Conservation (phyloP, 35 echinoderm and acorn worm genomes). For the Amphiura filiformis region DNA sequence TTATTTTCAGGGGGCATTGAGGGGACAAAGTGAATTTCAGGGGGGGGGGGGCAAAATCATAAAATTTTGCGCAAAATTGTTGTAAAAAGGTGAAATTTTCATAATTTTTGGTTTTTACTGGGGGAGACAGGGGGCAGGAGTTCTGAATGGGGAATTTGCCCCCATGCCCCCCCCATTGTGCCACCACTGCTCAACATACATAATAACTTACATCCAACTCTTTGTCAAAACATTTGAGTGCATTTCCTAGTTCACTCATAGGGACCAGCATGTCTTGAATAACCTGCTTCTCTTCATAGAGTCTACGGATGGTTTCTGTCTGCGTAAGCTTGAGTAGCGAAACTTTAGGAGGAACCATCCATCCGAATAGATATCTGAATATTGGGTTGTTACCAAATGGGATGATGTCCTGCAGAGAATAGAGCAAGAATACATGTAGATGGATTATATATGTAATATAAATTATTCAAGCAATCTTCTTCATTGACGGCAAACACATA, state of each 20-base stretch:
- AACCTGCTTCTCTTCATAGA: constrained; percentile 85
- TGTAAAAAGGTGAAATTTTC: no score
- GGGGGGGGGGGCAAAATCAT: no score
- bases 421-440: neutral
- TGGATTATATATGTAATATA: neutral
- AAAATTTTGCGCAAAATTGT: no score
- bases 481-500: no score
- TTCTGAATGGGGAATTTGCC: no score
- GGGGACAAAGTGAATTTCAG: no score
- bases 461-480: no score
- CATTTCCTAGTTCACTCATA: constrained; percentile 33
- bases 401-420: constrained; percentile 74
- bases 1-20: no score
- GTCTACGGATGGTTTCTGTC: constrained; percentile 56
- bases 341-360: constrained; percentile 91
- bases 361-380: constrained; percentile 86
- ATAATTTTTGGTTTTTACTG: no score
- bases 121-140: no score
- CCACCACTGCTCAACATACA: no score
- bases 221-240: constrained; percentile 67
- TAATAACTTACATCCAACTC: constrained; percentile 82
- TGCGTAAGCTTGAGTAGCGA: constrained; percentile 89
- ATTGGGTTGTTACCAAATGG: constrained; percentile 89
- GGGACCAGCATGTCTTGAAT: constrained; percentile 96
- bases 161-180: no score